Base-by-base conservation (phyloP, 1,140 invertebrate species). In the Drosophila leontia region DNA sequence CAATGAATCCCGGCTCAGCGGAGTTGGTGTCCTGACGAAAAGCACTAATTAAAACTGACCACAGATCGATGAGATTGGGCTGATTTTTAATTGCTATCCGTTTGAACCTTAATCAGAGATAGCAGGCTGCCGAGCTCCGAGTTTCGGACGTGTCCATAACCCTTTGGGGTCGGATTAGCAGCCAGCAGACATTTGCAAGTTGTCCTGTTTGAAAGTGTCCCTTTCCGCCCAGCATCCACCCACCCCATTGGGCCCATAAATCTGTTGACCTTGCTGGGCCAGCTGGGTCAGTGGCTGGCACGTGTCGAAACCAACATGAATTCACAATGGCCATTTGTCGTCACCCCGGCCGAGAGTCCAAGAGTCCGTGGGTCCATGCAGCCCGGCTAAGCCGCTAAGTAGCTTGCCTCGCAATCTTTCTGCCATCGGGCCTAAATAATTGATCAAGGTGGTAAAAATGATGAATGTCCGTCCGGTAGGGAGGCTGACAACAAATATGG, bases 261-360 rank as follows among this genome's bases (percentile, higher is more conserved):
- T 72, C 68, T 60, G 45, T 72, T 60, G 55, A 74, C 67, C 70
- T 72, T 74, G 47, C 47, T 2, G 32, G 55, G 53, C 41, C 63
- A 47, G 44, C 23, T 56, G 82, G 65, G 53, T 56, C 53, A 56
- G 53, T n/a, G 6, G 35, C n/a, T 50, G 82, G 65, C 83, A 85
- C 79, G 82, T 87, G 83, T 87, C 83, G 82, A 64, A 78, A 74
- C 64, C 64, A 72, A 59, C 82, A 85, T 85, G 82, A 85, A 85
- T 85, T 86, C 82, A 76, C 83, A 85, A 85, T 87, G 80, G 42
- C 65, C 62, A 82, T 75, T 85, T 87, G 83, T 85, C 83, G 80
- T 32, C 82, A 83, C 63, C 71, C 56, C 69, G 42, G 45, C 17
- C n/a, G 47, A 47, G 41, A 39, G 47, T 67, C 47, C 29, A 7